Conservation (phyloP, 2,113 vertebrate genomes). For the Hemicordylus capensis region DNA sequence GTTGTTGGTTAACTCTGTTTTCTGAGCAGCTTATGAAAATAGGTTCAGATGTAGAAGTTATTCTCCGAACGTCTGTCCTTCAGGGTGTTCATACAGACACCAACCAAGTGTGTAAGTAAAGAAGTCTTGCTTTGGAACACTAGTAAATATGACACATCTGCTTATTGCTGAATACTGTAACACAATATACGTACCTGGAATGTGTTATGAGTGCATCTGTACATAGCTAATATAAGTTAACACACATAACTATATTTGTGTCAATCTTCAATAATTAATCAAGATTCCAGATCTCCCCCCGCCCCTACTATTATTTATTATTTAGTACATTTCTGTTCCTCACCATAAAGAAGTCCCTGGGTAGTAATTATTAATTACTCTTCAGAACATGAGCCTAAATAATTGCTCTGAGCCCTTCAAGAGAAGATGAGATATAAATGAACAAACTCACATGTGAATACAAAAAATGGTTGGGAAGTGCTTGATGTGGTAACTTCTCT, state of each 20-base stretch:
- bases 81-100: conserved; percentile 78
- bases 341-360: no score
- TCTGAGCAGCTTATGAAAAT: conserved; percentile 78
- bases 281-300: no score
- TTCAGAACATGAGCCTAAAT: background rate
- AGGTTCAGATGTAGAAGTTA: conserved; percentile 80
- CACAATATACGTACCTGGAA: no score
- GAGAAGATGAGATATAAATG: background rate
- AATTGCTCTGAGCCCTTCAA: background rate
- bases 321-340: no score
- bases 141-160: background rate
- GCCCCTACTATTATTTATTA: no score
- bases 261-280: no score
- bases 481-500: no score
- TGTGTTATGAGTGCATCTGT: no score
- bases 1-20: background rate
- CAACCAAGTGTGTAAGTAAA: conserved; percentile 71
- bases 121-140: background rate
- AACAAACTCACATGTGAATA: no score
- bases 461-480: no score
- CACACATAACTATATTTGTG: no score
- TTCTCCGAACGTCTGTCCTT: conserved; percentile 81
- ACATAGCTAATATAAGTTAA: no score
- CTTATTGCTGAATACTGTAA: background rate
- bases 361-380: background rate